These are phyloP conservation scores for Chrysochloris asiatica DNA, from an alignment of 2,113 vertebrate species.

Conservation along the genomic window DNA sequence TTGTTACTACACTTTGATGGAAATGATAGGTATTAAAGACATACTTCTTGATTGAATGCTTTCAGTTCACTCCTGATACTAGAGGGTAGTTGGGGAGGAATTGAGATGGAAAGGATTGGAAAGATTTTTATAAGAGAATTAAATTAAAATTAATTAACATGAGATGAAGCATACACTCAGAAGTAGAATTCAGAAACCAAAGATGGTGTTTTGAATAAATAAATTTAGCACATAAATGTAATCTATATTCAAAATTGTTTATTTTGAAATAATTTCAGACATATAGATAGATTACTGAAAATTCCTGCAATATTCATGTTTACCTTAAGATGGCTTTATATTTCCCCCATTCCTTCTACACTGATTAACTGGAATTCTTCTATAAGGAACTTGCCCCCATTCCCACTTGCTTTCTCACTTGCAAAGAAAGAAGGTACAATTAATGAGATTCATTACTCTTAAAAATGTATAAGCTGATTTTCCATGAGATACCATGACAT, in stretches of 20 bases:
- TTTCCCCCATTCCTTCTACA: background rate
- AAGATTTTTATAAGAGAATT: background rate
- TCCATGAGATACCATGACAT: background rate
- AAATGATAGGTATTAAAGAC: background rate
- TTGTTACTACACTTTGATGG: background rate
- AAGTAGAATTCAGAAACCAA: background rate
- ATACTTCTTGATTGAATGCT: background rate
- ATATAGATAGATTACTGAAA: background rate
- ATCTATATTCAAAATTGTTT: background rate
- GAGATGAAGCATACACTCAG: background rate
- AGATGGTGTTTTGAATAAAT: background rate
- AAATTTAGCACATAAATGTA: background rate
- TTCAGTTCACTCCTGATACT: background rate
- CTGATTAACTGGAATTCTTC: slow-evolving; percentile 15
- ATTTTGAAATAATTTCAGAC: slow-evolving; percentile 36
- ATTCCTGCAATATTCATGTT: background rate
- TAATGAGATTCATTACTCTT: background rate
- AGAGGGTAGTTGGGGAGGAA: background rate
- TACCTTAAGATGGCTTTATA: background rate
- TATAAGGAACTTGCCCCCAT: background rate
- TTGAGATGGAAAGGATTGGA: background rate
- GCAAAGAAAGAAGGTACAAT: slow-evolving; percentile 17
- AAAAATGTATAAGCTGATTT: slow-evolving; percentile 22
- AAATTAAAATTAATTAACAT: background rate
- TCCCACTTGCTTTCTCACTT: background rate